A percentile compares a stretch with the other conserved stretches of the same genome.
phyloP scores from a whole-genome alignment of 2,888 invertebrate genomes.

The Temnothorax unifasciatus region DNA sequence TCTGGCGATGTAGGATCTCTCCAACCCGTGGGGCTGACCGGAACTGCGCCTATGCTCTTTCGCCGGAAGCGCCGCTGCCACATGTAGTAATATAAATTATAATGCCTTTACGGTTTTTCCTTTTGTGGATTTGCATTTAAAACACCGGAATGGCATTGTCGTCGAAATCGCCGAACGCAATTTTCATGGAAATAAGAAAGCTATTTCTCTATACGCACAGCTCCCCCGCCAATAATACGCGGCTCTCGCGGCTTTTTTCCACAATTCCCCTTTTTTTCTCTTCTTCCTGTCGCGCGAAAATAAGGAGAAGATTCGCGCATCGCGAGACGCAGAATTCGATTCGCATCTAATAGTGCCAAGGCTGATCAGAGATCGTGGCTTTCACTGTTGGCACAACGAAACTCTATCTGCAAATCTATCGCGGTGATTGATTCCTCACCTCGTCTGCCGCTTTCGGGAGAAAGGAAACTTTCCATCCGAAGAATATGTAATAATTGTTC shows the following conservation, averaged over 20 bases:
- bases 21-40: constrained; percentile 83
- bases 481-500: constrained; percentile 24
- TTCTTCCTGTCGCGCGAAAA: not conserved
- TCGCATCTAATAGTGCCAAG: constrained; percentile 74
- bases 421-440: constrained; percentile 56
- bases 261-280: not conserved
- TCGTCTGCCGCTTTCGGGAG: constrained; percentile 26
- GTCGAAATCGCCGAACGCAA: constrained; percentile 79
- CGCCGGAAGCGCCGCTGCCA: constrained; percentile 85
- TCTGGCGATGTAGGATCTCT: constrained; percentile 85
- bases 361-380: constrained; percentile 74
- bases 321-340: constrained; percentile 54
- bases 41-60: constrained; percentile 85
- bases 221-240: constrained; percentile 10
- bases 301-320: constrained; percentile 31
- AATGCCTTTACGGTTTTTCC: constrained; percentile 85
- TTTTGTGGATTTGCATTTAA: constrained; percentile 85
- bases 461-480: constrained; percentile 32
- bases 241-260: not conserved
- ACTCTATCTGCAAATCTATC: constrained; percentile 50
- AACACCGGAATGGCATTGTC: constrained; percentile 82
- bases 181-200: constrained; percentile 81
- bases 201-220: constrained; percentile 28
- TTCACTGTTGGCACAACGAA: constrained; percentile 72
- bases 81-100: constrained; percentile 86